A percentile compares a stretch with the other conserved stretches of the same genome.
Conservation (phyloP, 2,113 vertebrate genomes). For the Tragelaphus strepsiceros region DNA sequence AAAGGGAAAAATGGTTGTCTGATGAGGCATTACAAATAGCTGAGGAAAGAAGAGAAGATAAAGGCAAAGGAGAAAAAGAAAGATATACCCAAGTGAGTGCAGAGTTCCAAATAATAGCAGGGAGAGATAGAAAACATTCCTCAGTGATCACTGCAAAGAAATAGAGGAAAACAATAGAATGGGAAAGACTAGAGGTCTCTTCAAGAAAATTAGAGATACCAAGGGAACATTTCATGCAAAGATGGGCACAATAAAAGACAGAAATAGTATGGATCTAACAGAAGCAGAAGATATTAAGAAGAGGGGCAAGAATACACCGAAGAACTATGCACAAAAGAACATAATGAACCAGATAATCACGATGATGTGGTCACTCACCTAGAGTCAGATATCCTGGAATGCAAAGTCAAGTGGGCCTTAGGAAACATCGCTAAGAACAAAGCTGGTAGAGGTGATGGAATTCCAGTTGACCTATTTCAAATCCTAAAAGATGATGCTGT, state of each 20-base stretch:
- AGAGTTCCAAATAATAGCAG: neutral
- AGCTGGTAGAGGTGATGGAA: neutral
- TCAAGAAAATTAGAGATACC: neutral
- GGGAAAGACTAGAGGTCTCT: neutral
- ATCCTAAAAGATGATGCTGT: neutral
- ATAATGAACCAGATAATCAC: neutral
- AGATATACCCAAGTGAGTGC: neutral
- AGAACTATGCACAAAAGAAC: neutral
- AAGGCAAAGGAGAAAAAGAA: neutral
- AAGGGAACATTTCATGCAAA: neutral
- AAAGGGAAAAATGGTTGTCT: neutral
- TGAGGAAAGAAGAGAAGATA: neutral
- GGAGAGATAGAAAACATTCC: neutral
- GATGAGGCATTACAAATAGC: neutral
- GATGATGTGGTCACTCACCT: neutral
- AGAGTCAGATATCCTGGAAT: neutral
- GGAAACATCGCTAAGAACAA: neutral
- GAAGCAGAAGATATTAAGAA: neutral
- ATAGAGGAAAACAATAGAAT: neutral
- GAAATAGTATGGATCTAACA: neutral
- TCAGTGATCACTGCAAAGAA: neutral
- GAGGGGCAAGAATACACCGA: neutral
- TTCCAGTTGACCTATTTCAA: neutral
- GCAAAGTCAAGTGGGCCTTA: neutral
- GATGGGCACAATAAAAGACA: neutral